Percentiles rank a stretch among this genome's conserved stretches.
These are phyloP conservation scores for Drosophila cracens DNA, from an alignment of 2,888 invertebrate species.

Conservation along the genomic window DNA sequence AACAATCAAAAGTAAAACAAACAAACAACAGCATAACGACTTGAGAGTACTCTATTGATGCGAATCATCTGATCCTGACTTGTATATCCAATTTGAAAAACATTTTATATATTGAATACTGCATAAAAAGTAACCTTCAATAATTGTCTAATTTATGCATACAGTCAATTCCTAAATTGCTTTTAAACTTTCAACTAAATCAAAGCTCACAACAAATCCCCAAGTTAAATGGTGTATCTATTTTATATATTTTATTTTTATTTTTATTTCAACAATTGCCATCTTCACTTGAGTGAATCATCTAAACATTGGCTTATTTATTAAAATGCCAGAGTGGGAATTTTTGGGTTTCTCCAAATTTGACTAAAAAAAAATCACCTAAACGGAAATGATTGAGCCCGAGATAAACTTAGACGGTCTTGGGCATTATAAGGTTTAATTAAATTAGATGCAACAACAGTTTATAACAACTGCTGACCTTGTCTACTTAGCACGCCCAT, in stretches of 20 bases:
- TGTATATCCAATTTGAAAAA: accelerated
- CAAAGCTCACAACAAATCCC: too few relatives aligned
- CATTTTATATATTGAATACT: neutral
- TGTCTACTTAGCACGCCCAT: neutral
- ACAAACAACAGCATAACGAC: neutral
- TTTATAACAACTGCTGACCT: neutral
- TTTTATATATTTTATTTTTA: too few relatives aligned
- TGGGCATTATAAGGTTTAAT: too few relatives aligned
- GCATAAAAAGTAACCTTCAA: neutral
- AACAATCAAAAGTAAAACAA: neutral
- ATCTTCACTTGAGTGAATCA: neutral
- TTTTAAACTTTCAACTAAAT: too few relatives aligned
- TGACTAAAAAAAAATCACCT: neutral
- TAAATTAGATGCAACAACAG: neutral
- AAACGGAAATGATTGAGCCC: neutral
- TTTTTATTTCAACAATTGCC: neutral
- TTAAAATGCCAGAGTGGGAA: neutral
- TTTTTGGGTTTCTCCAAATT: neutral
- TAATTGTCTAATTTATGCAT: neutral
- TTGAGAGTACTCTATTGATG: constrained; percentile 12
- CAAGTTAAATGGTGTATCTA: too few relatives aligned
- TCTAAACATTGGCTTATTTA: neutral
- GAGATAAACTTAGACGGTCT: neutral
- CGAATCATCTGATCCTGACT: neutral
- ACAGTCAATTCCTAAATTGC: neutral